phyloP scores from a whole-genome alignment of 1,140 invertebrate species.

The Pristionchus pacificus region DNA sequence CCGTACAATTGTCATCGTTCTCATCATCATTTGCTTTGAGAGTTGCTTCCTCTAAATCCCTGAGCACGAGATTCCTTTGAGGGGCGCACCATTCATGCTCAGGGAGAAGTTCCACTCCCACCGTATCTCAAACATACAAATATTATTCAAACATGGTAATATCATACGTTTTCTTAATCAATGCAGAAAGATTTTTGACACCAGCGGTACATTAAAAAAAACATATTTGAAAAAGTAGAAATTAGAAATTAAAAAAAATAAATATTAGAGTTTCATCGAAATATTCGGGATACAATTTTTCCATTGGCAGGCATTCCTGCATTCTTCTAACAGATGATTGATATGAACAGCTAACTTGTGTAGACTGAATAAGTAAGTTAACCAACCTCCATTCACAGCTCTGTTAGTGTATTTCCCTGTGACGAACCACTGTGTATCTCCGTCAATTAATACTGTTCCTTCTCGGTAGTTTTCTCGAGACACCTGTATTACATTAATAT shows the following conservation, averaged over 20 bases:
- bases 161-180: too few species aligned
- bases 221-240: too few species aligned
- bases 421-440: constrained; percentile 64
- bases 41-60: not conserved
- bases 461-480: constrained; percentile 86
- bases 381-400: not conserved
- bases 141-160: too few species aligned
- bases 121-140: constrained; percentile 72
- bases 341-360: constrained; percentile 88
- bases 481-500: constrained; percentile 62
- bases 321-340: too few species aligned
- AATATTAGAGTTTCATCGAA: too few species aligned
- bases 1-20: constrained; percentile 35
- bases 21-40: not conserved
- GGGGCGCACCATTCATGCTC: constrained; percentile 85
- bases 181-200: too few species aligned
- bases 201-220: too few species aligned
- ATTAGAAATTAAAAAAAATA: too few species aligned
- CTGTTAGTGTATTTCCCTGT: constrained; percentile 63
- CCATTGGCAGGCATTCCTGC: too few species aligned
- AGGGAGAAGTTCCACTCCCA: constrained; percentile 84
- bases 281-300: too few species aligned
- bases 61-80: constrained; percentile 40
- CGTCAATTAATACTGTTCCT: constrained; percentile 78
- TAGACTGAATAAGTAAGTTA: not conserved